A percentile compares a stretch with the other conserved stretches of the same genome.
Conservation (phyloP, 2,888 invertebrate genomes). For the Eupithecia inturbata region DNA sequence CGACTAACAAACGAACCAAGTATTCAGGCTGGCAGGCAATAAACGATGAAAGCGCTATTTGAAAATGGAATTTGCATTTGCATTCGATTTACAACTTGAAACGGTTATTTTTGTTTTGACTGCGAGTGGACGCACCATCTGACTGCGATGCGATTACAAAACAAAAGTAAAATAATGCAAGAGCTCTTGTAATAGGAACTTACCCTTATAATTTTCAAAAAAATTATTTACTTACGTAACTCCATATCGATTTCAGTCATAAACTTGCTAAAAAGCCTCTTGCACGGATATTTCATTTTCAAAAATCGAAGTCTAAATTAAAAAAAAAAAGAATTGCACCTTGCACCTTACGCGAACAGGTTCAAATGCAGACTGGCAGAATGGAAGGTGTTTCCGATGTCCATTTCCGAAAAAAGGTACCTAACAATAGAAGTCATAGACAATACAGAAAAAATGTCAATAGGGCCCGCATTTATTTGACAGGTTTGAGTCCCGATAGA, state of each 20-base stretch:
- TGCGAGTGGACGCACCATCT: conserved; percentile 18
- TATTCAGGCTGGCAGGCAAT: conserved; percentile 36
- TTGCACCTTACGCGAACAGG: conserved; percentile 77
- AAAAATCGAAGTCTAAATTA: conserved; percentile 29
- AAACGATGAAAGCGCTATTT: conserved; percentile 43
- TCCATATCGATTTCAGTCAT: conserved; percentile 60
- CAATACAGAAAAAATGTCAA: conserved; percentile 41
- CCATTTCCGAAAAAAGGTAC: conserved; percentile 79
- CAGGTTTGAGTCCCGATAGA: conserved; percentile 52
- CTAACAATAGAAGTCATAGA: conserved; percentile 51
- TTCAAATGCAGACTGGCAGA: conserved; percentile 73
- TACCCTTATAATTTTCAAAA: neutral
- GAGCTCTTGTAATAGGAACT: neutral
- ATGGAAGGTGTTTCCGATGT: conserved; percentile 63
- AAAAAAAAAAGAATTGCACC: conserved; percentile 40
- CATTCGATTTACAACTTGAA: conserved; percentile 53
- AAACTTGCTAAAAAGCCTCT: conserved; percentile 61
- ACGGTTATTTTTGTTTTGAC: conserved; percentile 54
- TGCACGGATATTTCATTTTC: conserved; percentile 75
- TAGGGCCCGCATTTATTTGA: conserved; percentile 50
- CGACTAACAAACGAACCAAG: neutral
- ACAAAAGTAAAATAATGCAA: conserved; percentile 1
- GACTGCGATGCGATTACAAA: conserved; percentile 13
- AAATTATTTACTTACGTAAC: conserved; percentile 60
- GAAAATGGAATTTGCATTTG: conserved; percentile 48